Percentiles rank a stretch among this genome's conserved stretches.
phyloP scores from a whole-genome alignment of 2,888 invertebrate species.

The Drosophila emarginata region DNA sequence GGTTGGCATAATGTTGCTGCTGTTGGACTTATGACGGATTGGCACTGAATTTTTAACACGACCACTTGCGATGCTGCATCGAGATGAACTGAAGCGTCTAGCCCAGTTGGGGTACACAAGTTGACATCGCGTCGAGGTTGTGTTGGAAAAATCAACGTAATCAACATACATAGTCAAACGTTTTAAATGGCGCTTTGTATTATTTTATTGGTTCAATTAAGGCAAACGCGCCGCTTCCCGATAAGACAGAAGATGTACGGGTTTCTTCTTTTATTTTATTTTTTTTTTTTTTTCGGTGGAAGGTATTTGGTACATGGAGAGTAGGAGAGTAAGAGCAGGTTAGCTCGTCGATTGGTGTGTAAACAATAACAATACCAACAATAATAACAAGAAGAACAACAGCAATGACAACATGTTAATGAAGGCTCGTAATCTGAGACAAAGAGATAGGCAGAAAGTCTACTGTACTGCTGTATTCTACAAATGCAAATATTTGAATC shows the following conservation, averaged over 20 bases:
- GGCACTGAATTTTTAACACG: slow-evolving; percentile 20
- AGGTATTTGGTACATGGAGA: not conserved
- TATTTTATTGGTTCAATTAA: slow-evolving; percentile 79
- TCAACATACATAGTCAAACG: slow-evolving; percentile 47
- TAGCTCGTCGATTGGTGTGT: slow-evolving; percentile 42
- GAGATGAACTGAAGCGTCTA: slow-evolving; percentile 55
- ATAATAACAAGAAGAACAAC: slow-evolving; percentile 21
- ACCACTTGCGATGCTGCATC: slow-evolving; percentile 60
- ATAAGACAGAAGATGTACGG: slow-evolving; percentile 52
- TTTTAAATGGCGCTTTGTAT: slow-evolving; percentile 70
- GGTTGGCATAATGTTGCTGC: slow-evolving; percentile 39
- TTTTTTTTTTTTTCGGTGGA: slow-evolving; percentile 13
- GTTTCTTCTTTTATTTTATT: slow-evolving; percentile 12
- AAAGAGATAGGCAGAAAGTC: slow-evolving; percentile 1
- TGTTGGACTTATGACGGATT: not conserved
- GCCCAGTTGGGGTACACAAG: slow-evolving; percentile 46
- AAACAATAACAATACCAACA: slow-evolving; percentile 58
- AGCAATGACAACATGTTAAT: not conserved
- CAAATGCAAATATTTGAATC: slow-evolving; percentile 30
- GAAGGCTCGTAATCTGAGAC: slow-evolving; percentile 1
- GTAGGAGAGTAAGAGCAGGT: slow-evolving; percentile 14
- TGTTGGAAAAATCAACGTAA: slow-evolving; percentile 52
- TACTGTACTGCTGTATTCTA: slow-evolving; percentile 12
- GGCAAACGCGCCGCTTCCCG: slow-evolving; percentile 51
- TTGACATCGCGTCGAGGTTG: slow-evolving; percentile 40